A percentile compares a stretch with the other conserved stretches of the same genome.
phyloP scores from a whole-genome alignment of 2,113 vertebrate species.

The Felis chaus region DNA sequence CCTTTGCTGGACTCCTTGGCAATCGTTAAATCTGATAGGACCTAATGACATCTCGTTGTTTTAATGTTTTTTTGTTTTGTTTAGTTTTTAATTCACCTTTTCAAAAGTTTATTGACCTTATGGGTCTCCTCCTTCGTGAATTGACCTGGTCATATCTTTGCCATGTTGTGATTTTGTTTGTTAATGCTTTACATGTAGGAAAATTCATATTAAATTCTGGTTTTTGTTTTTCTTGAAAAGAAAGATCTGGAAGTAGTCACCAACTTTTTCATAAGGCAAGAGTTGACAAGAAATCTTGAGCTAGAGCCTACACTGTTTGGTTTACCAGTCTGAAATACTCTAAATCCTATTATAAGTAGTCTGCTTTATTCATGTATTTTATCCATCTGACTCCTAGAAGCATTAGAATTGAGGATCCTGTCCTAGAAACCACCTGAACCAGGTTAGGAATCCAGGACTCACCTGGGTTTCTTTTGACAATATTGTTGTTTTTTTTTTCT shows the following conservation, averaged over 20 bases:
- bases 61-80: neutral
- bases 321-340: neutral
- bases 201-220: neutral
- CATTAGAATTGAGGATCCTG: neutral
- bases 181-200: neutral
- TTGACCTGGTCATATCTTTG: neutral
- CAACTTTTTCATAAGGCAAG: neutral
- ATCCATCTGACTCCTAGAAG: neutral
- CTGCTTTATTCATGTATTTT: neutral
- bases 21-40: neutral
- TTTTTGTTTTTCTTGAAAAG: slow-evolving; percentile 23
- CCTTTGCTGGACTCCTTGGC: neutral
- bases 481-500: no score
- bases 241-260: neutral
- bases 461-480: neutral
- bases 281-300: neutral
- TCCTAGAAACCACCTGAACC: neutral
- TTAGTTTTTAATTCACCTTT: neutral
- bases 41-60: neutral
- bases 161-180: neutral
- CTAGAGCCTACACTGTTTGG: neutral
- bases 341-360: neutral
- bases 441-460: neutral
- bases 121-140: neutral
- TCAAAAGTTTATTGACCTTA: neutral